Base-by-base conservation (phyloP, 2,113 vertebrate genomes). In the Anguilla rostrata region DNA sequence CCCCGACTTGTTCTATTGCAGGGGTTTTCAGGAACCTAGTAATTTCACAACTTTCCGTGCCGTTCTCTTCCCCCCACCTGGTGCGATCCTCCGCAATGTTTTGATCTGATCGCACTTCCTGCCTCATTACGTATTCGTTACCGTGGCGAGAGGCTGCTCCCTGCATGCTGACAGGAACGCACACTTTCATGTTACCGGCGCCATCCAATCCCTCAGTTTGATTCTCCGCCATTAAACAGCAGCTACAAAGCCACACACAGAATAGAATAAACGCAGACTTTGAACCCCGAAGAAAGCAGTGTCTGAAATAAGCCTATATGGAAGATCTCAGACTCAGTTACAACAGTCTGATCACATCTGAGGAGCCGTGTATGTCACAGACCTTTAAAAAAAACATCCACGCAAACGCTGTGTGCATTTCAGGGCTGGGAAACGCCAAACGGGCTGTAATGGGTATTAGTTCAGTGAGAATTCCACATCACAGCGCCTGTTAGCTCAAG, bases 241-340 rank as follows among this genome's bases (percentile, higher is more conserved):
- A 75, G 75, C 83, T 84, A 84, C 83, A 66, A 84, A 84, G 57
- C 57, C 34, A 71, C 15, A 84, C 60, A 75, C 60, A 29, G 83
- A 84, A 75, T 43, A 84, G 63, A 84, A 84, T 84, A 84, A 84
- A 84, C 18, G 16, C 16, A 84, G 18, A 43, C 83, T 84, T 84
- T 66, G 16, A 66, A 84, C 39, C 57, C 75, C 75, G 39, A 84
- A 84, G 39, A 71, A 84, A 84, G 39, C 43, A 43, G 60, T 41
- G 16, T 75, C 57, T 71, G 75, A 71, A 71, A 84, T 63, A 71
- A 75, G 63, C 14, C 83, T n/a, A 41, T 43, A 43, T 63, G 22
- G 60, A 84, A 84, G 8, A 84, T 14, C 14, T 66, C 56, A 84
- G 57, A 20, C 63, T 63, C 26, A 57, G 29, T 60, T 56, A 60